Conservation (phyloP, 2,113 vertebrate genomes). For the Pelecanus crispus region DNA sequence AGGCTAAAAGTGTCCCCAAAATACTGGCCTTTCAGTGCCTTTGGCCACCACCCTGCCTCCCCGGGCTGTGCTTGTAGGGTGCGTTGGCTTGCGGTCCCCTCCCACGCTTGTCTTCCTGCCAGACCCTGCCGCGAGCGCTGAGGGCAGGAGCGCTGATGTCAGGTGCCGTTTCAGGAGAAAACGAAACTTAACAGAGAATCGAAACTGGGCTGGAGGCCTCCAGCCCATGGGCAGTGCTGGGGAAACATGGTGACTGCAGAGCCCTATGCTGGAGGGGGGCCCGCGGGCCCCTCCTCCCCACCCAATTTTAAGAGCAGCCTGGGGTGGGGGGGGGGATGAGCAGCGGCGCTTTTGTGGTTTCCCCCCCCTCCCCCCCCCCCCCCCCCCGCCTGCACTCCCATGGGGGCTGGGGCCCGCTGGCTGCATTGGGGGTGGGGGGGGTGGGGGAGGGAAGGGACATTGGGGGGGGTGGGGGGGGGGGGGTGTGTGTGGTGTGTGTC, state of each 20-base stretch:
- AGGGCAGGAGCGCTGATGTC: no score
- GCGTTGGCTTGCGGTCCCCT: no score
- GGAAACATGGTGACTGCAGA: rapidly evolving
- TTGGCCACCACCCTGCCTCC: rapidly evolving
- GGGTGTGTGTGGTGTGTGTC: no score
- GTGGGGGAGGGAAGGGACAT: no score
- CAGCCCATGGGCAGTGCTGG: rapidly evolving
- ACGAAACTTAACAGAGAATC: background rate
- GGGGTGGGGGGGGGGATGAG: no score
- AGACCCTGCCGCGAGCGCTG: no score
- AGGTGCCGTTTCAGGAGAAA: rapidly evolving
- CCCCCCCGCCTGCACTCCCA: no score
- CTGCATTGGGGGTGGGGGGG: no score
- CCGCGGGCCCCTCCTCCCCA: rapidly evolving
- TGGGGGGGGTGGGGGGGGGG: no score
- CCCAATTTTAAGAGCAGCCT: background rate
- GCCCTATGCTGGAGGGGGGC: no score
- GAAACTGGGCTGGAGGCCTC: rapidly evolving
- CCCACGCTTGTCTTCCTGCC: rapidly evolving
- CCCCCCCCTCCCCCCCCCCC: no score
- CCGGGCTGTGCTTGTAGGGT: background rate
- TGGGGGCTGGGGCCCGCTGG: no score
- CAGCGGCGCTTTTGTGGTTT: rapidly evolving
- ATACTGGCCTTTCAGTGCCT: rapidly evolving
- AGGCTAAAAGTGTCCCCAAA: background rate